These are phyloP conservation scores for Drosophila tanythrix DNA, from an alignment of 2,888 invertebrate genomes.

Conservation along the genomic window DNA sequence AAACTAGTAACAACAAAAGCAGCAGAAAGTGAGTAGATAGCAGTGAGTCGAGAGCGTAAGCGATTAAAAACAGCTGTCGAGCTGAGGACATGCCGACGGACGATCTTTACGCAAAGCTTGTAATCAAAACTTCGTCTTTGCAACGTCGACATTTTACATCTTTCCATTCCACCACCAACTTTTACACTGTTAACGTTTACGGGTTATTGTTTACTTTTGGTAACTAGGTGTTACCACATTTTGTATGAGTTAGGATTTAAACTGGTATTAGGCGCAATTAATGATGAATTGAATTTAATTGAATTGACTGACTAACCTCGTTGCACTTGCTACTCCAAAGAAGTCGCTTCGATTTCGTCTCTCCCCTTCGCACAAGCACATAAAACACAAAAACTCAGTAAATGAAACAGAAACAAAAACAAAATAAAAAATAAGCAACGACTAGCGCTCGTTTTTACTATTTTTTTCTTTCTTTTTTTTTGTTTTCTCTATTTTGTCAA, in stretches of 20 bases:
- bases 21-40: constrained; percentile 15
- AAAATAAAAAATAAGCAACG: constrained; percentile 31
- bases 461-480: not conserved
- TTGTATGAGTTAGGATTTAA: constrained; percentile 17
- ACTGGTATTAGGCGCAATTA: constrained; percentile 16
- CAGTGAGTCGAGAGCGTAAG: constrained; percentile 36
- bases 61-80: constrained; percentile 62
- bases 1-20: constrained; percentile 16
- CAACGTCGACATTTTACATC: not conserved
- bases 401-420: constrained; percentile 29
- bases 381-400: constrained; percentile 13
- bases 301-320: constrained; percentile 36
- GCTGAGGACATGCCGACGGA: constrained; percentile 22
- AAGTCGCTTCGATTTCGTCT: constrained; percentile 11
- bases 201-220: not conserved
- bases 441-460: constrained; percentile 13
- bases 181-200: not conserved
- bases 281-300: constrained; percentile 3
- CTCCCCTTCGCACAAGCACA: constrained; percentile 18
- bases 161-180: not conserved
- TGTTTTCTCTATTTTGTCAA: constrained; percentile 14
- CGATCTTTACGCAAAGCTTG: constrained; percentile 19
- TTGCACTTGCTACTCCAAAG: constrained; percentile 35
- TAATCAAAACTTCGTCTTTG: constrained; percentile 13
- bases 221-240: not conserved